Base-by-base conservation (phyloP, 2,113 vertebrate genomes). In the Eira barbara region DNA sequence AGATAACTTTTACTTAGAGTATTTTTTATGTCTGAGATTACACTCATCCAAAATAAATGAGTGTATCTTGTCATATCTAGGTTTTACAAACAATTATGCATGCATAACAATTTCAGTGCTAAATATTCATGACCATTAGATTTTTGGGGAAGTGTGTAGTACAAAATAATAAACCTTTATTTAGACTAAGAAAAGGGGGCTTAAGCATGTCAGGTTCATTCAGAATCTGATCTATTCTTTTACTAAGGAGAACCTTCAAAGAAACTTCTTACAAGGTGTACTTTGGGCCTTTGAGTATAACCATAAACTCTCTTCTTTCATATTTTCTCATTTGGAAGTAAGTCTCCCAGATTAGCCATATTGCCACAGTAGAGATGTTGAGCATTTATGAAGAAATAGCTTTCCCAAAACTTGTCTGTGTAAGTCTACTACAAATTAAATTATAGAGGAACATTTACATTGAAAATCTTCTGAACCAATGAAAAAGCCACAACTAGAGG, bases 361-460 rank as follows among this genome's bases (percentile, higher is more conserved):
- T 65, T 87, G 61, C 42, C 76, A 94, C 25, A 94, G 73, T 83
- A 25, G 29, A 18, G 20, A 18, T 94, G 36, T 82, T 81, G 42
- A 92, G 73, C 31, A 90, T 83, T 94, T 80, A 74, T 87, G 74
- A 97, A 89, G 55, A 89, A 81, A 78, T 45, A 57, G 7, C 23
- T 85, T 3, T 17, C 5, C 49, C 39, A 14, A 90, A 88, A 86
- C 27, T 91, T 92, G 7, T 80, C 31, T 78, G 7, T 74, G 17
- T 84, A 97, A 92, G 13, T 96, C 18, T 47, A 96, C 17, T 83
- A 67, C 29, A 92, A 67, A 94, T 14, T 86, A 89, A 86, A 25
- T 79, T 61, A 31, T 39, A 25, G 4, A 87, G 20, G 11, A 69
- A 55, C 3, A 76, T 95, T 74, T 93, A 87, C 21, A 87, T 13